Evolutionary conservation across 2,888 invertebrate genomes (phyloP).

Genomic region (Cantharis rustica): DNA sequence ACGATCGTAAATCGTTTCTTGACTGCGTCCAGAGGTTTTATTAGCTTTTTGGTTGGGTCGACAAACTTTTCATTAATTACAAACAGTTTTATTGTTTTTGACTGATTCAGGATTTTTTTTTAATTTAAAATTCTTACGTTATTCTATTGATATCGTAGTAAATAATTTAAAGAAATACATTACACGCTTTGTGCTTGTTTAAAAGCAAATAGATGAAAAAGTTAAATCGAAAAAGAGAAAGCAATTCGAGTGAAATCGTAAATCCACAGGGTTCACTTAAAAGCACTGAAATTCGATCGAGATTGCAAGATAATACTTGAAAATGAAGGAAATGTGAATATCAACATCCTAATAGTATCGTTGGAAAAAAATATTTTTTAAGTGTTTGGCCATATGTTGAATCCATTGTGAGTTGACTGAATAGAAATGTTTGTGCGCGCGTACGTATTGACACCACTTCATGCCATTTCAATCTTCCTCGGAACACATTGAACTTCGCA

Average conservation of each 20-base stretch:
- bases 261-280: background rate
- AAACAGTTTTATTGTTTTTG: too few relatives aligned
- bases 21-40: too few relatives aligned
- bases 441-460: background rate
- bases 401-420: slow-evolving; percentile 1
- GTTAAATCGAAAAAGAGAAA: background rate
- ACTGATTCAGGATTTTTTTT: background rate
- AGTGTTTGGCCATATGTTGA: background rate
- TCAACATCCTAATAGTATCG: background rate
- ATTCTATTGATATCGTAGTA: background rate
- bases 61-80: too few relatives aligned
- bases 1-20: too few relatives aligned
- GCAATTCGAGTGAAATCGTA: background rate
- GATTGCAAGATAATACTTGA: background rate
- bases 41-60: too few relatives aligned
- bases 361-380: background rate
- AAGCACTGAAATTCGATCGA: background rate
- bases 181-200: background rate
- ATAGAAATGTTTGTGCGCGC: background rate
- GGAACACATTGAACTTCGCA: background rate
- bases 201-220: background rate
- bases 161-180: background rate
- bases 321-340: background rate
- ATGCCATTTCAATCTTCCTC: background rate
- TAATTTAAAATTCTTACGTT: background rate